Evolutionary conservation across 2,888 invertebrate genomes (phyloP), one percentile per base, ranked within the genome.

Genomic region (Bombylius discolor): DNA sequence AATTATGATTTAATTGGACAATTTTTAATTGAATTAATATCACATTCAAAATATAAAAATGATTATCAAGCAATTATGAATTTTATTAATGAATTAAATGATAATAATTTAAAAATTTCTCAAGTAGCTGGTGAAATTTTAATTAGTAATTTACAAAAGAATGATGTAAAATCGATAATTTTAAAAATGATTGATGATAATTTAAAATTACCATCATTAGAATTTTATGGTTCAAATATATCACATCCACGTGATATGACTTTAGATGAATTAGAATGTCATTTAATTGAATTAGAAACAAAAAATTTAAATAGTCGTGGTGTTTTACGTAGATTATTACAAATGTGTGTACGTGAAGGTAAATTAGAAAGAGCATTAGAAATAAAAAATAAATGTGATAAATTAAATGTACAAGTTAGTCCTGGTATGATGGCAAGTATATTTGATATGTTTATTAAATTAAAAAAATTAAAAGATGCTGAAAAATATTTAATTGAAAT

Each of bases 231-330:
- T 11, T 57, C 66, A 1, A 73, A 77, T 49, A 76, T 81, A 49
- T 72, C 73, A 32, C 80, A 80, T 67, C 80, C 80, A 5, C 77
- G 78, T 64, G 74, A 81, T 55, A 86, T 87, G 87, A 77, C 74
- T 58, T 67, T 79, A 5, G 78, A 79, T 32, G 76, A 82, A 51
- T 68, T 87, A 4, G 80, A 81, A 61, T 78, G 79, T 3, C 85
- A 86, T 66, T 70, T 86, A 0, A 68, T 73, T 6, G 84, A 86
- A 63, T 67, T 87, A n/a, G 79, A 81, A 66, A 73, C 78, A 42
- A 84, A 85, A 64, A 76, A 78, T 32, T 77, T 85, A 77, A 83
- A 85, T 71, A 78, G 80, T 1, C 77, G 85, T 5, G 85, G 85
- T 0, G 79, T 84, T 0, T 65, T 87, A 5, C 72, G 86, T 7